phyloP scores from a whole-genome alignment of 2,888 invertebrate species.

The Argyresthia albistria region DNA sequence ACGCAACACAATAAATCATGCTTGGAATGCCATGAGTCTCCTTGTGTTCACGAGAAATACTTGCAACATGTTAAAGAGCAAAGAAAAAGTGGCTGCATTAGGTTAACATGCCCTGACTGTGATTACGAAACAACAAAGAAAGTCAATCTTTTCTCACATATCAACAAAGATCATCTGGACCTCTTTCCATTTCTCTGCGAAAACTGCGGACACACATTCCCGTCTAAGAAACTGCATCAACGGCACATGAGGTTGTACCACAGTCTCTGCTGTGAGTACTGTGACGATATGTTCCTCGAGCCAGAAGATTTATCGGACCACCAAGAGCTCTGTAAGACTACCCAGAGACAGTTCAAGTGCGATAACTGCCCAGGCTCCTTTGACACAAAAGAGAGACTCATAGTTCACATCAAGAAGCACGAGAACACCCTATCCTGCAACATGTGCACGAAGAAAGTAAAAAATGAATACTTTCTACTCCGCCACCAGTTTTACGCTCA shows the following conservation, averaged over 20 bases:
- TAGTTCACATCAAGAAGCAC: neutral
- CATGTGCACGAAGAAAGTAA: neutral
- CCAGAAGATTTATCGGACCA: slow-evolving; percentile 21
- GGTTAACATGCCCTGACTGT: slow-evolving; percentile 31
- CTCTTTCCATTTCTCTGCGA: slow-evolving; percentile 37
- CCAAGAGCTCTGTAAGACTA: slow-evolving; percentile 21
- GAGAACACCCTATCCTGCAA: neutral
- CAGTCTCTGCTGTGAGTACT: slow-evolving; percentile 30
- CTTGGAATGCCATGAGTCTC: neutral
- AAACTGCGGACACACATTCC: slow-evolving; percentile 34
- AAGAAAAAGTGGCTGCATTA: neutral
- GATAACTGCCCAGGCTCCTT: slow-evolving; percentile 31
- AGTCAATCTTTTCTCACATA: slow-evolving; percentile 32
- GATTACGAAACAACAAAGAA: slow-evolving; percentile 34
- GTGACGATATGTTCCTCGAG: slow-evolving; percentile 29
- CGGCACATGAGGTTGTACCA: slow-evolving; percentile 34
- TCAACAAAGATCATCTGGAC: slow-evolving; percentile 37
- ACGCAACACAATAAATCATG: neutral
- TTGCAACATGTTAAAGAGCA: neutral
- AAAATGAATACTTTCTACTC: neutral
- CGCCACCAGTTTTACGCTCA: neutral
- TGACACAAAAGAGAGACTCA: slow-evolving; percentile 11
- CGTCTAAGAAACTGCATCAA: slow-evolving; percentile 31
- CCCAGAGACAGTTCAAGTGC: slow-evolving; percentile 21
- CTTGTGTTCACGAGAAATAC: neutral